phyloP scores from a whole-genome alignment of 2,113 vertebrate species.

The Diphyllodes magnificus region DNA sequence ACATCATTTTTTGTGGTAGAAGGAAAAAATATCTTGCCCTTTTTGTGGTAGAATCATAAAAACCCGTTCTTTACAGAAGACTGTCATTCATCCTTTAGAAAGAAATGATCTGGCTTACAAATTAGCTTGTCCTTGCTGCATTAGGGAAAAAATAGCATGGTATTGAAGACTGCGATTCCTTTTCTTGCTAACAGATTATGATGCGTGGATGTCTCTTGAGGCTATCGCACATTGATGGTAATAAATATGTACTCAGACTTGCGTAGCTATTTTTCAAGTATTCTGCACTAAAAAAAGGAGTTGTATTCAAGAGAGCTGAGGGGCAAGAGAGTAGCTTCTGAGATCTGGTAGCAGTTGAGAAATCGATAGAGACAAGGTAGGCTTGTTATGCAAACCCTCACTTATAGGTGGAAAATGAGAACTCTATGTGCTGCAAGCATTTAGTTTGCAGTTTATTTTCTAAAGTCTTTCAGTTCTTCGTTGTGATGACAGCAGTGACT shows the following conservation, averaged over 20 bases:
- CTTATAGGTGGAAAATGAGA: not conserved
- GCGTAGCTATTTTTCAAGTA: not conserved
- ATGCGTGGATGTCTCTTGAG: constrained; percentile 16
- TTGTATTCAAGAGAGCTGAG: not conserved
- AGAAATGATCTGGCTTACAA: not conserved
- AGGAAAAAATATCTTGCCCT: not conserved
- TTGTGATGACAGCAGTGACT: constrained; percentile 22
- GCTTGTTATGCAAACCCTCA: not conserved
- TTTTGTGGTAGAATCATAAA: not conserved
- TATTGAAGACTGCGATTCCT: not conserved
- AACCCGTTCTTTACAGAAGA: not conserved
- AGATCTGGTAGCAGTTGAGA: not conserved
- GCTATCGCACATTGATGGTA: not conserved
- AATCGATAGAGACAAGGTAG: not conserved
- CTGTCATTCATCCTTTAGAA: not conserved
- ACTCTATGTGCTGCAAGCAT: not conserved
- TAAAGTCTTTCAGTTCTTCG: not conserved
- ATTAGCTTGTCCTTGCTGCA: constrained; percentile 28
- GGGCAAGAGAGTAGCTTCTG: not conserved
- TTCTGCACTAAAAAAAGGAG: not conserved
- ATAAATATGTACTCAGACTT: constrained; percentile 30
- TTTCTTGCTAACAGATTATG: constrained; percentile 29
- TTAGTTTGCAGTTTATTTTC: not conserved
- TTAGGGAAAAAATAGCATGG: constrained; percentile 11
- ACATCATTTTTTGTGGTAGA: not conserved